Percentiles rank a stretch among this genome's conserved stretches.
Evolutionary conservation across 2,888 invertebrate species (phyloP).

Genomic region (Phalera bucephala): DNA sequence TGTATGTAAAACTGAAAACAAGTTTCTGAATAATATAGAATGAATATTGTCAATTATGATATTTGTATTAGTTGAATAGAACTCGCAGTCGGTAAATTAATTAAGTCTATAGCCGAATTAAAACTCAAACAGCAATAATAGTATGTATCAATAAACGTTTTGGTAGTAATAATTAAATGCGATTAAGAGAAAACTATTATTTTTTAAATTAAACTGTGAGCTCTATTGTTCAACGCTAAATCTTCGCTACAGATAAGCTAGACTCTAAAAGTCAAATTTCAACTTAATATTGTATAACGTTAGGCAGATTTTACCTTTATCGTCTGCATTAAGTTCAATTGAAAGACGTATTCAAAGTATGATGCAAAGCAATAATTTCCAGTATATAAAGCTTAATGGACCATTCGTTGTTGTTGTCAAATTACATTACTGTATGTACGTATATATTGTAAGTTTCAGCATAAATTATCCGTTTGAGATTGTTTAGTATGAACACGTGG

Average conservation of each 20-base stretch:
- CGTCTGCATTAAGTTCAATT: constrained; percentile 36
- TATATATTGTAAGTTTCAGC: constrained; percentile 74
- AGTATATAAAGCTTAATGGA: constrained; percentile 71
- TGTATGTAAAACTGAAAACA: constrained; percentile 45
- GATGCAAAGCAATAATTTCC: constrained; percentile 57
- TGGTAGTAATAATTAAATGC: constrained; percentile 21
- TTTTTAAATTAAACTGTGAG: constrained; percentile 13
- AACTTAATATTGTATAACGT: constrained; percentile 34
- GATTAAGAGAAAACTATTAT: constrained; percentile 23
- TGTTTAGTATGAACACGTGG: constrained; percentile 53
- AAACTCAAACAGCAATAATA: not conserved
- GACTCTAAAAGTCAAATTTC: constrained; percentile 31
- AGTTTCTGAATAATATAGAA: constrained; percentile 55
- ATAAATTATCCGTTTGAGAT: constrained; percentile 77
- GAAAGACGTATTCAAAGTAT: constrained; percentile 43
- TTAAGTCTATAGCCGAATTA: constrained; percentile 9
- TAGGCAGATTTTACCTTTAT: constrained; percentile 37
- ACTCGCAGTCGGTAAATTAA: constrained; percentile 35
- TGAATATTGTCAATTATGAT: constrained; percentile 74
- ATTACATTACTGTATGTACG: constrained; percentile 52
- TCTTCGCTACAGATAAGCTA: constrained; percentile 28
- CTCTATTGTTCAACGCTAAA: constrained; percentile 15
- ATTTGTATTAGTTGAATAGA: constrained; percentile 33
- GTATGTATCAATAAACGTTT: not conserved
- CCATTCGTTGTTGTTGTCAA: constrained; percentile 72